Evolutionary conservation across 2,113 vertebrate genomes (phyloP).

Genomic region (Morone chrysops): DNA sequence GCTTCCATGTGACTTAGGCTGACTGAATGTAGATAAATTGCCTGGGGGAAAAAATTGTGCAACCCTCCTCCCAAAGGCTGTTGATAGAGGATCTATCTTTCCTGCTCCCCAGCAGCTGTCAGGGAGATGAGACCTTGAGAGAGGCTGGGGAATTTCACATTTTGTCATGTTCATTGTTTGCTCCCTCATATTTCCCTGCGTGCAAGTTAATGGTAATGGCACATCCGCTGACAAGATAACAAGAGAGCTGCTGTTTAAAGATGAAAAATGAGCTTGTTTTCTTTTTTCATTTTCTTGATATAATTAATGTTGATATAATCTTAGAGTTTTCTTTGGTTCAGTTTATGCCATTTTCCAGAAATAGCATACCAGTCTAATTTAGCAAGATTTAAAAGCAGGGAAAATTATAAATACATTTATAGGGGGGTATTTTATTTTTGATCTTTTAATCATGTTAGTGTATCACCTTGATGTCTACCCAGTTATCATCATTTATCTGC

Average conservation of each 20-base stretch:
- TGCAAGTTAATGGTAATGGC: conserved; percentile 66
- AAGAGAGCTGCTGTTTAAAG: conserved; percentile 61
- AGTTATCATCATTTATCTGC: no score
- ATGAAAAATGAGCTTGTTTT: conserved; percentile 66
- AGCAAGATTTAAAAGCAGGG: conserved; percentile 33
- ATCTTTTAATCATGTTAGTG: no score
- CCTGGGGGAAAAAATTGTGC: conserved; percentile 35
- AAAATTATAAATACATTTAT: conserved; percentile 2
- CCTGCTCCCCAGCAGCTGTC: conserved; percentile 67
- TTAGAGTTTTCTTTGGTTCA: conserved; percentile 28
- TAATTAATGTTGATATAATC: conserved; percentile 69
- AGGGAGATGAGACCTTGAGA: conserved; percentile 77
- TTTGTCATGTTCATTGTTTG: conserved; percentile 81
- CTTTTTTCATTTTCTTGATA: conserved; percentile 42
- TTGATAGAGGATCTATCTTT: conserved; percentile 77
- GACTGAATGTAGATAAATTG: conserved; percentile 76
- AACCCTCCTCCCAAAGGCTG: conserved; percentile 63
- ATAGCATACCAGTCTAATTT: conserved; percentile 19
- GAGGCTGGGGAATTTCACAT: conserved; percentile 64
- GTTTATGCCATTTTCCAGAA: conserved; percentile 40
- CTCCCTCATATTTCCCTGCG: conserved; percentile 59
- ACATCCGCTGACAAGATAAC: conserved; percentile 69
- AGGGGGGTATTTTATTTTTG: no score
- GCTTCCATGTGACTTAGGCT: conserved; percentile 49
- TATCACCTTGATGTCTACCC: no score